Conservation (phyloP, 2,888 invertebrate genomes). For the Celastrina argiolus region DNA sequence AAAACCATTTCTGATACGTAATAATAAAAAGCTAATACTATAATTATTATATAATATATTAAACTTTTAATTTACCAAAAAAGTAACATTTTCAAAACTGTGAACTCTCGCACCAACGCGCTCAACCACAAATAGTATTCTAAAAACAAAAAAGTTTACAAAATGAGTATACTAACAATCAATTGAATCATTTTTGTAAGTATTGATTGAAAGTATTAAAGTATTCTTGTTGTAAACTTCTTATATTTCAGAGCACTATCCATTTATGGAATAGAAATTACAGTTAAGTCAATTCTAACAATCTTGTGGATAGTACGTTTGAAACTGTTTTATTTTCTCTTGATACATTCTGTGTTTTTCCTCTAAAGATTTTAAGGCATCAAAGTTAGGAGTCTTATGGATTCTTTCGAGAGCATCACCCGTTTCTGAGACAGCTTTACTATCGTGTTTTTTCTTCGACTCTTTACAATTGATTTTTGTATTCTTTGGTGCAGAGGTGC, state of each 20-base stretch:
- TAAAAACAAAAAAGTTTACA: no score
- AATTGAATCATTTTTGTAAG: no score
- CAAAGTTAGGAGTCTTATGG: constrained; percentile 1
- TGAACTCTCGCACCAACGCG: no score
- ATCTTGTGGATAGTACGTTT: constrained; percentile 28
- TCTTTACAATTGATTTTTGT: not conserved
- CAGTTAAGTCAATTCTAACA: not conserved
- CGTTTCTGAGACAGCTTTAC: not conserved
- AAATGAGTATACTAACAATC: no score
- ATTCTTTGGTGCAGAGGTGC: not conserved
- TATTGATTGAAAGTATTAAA: no score
- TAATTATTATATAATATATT: not conserved
- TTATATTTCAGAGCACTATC: no score
- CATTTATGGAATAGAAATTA: no score
- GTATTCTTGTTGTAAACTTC: no score
- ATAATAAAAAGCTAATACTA: no score
- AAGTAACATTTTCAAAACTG: no score
- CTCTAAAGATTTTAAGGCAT: constrained; percentile 53
- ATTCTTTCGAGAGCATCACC: not conserved
- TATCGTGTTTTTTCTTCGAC: not conserved
- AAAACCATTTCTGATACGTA: no score
- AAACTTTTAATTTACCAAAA: not conserved
- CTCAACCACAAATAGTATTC: no score
- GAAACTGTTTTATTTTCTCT: constrained; percentile 58
- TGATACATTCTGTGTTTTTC: constrained; percentile 67